Conservation (phyloP, 2,113 vertebrate species). For the Barnardius zonarius region DNA sequence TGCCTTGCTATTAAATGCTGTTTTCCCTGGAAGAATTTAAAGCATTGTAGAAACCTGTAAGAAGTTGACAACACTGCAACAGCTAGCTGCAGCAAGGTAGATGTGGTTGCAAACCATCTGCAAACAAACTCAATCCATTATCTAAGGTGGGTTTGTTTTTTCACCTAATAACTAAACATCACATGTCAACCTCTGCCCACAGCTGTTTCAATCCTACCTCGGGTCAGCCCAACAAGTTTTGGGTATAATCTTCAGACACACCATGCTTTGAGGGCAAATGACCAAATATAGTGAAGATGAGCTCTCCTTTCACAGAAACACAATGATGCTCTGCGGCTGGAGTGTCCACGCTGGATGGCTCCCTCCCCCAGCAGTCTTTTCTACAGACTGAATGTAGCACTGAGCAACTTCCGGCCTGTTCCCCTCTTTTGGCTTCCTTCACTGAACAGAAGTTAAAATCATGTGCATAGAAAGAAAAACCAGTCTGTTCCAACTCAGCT, state of each 20-base stretch:
- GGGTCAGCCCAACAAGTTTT: neutral
- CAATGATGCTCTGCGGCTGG: neutral
- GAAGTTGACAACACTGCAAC: neutral
- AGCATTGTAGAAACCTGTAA: rapidly evolving
- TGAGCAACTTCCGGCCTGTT: neutral
- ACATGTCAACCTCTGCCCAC: neutral
- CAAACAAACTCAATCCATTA: neutral
- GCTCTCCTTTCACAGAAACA: neutral
- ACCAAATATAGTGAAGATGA: neutral
- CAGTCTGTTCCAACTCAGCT: neutral
- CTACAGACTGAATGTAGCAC: neutral
- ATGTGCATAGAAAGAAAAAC: neutral
- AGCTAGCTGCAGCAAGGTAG: neutral
- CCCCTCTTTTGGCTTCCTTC: neutral
- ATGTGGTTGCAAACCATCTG: neutral
- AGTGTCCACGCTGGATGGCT: neutral
- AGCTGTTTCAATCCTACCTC: neutral
- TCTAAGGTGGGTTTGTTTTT: neutral
- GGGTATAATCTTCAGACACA: neutral
- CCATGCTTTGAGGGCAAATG: neutral
- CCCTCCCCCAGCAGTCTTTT: neutral
- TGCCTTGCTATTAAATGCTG: neutral
- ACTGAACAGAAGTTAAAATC: neutral
- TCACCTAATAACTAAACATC: neutral
- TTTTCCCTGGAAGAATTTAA: neutral